Evolutionary conservation across 2,888 invertebrate genomes (phyloP), one percentile per base, ranked within the genome.

Genomic region (Petrolisthes cinctipes): DNA sequence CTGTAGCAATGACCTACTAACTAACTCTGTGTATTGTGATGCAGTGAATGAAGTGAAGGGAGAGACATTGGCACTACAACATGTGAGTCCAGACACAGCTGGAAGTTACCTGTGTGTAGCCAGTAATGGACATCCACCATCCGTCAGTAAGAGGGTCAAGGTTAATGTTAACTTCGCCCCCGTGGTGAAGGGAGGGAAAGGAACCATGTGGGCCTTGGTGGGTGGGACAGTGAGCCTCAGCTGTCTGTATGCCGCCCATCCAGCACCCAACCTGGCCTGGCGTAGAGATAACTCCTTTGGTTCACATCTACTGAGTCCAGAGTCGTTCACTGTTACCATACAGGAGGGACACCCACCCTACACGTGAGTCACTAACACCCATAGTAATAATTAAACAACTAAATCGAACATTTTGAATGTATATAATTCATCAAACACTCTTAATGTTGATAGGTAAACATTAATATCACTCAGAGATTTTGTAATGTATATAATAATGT

Each of bases 351-450:
- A 87, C 14, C 83, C 79, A n/a, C 83, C 83, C 5, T 87, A 79
- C 20, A 87, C 87, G 87, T 87, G 87, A 87, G 87, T 86, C 7
- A n/a, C n/a, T n/a, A n/a, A n/a, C n/a, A n/a, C n/a, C n/a, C n/a
- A n/a, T n/a, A n/a, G n/a, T n/a, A n/a, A n/a, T n/a, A n/a, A n/a
- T n/a, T n/a, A n/a, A n/a, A n/a, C n/a, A n/a, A n/a, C n/a, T n/a
- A n/a, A n/a, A n/a, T n/a, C n/a, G n/a, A n/a, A n/a, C n/a, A n/a
- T n/a, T n/a, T n/a, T n/a, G n/a, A n/a, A n/a, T n/a, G n/a, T n/a
- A n/a, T n/a, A n/a, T n/a, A n/a, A n/a, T n/a, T n/a, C n/a, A n/a
- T n/a, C n/a, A n/a, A n/a, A n/a, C n/a, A n/a, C n/a, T n/a, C n/a
- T n/a, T n/a, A n/a, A n/a, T n/a, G n/a, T n/a, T n/a, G n/a, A n/a